Evolutionary conservation across 2,888 invertebrate species (phyloP), one percentile per base, ranked within the genome.

Genomic region (Oscheius sp.): DNA sequence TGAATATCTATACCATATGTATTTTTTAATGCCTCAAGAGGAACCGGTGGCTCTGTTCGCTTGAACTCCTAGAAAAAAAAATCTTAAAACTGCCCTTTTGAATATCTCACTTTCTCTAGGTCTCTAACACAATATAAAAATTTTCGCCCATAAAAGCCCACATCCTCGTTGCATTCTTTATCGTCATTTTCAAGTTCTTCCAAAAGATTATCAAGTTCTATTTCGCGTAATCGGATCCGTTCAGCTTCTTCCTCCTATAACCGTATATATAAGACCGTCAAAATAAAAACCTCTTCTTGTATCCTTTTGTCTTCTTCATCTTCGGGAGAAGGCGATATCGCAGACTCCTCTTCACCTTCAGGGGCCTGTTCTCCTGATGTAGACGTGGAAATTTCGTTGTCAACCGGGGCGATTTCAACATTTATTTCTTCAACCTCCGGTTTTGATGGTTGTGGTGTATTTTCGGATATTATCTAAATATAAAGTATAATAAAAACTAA

Each of bases 101-200:
- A 29, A 21, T 2, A 52, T 16, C 61, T 52, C 12, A 74, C 78
- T 69, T 75, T 80, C 66, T 82, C 82, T 21, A 78, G 55, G 9
- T 77, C 77, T 3, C 82, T 70, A n/a, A 84, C 72, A 12, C 73
- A 74, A 29, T 78, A 75, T 71, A 84, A 75, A 72, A 81, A 84
- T 1, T 69, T 66, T n/a, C 83, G 55, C 12, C 71, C 72, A 71
- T 78, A 83, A 9, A 53, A 41, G 41, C 71, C 59, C 7, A 23
- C 66, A n/a, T 43, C 21, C 0, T 66, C 23, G 18, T 78, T 58
- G n/a, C 69, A 77, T 29, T 79, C 77, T 3, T 63, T 69, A 0
- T 16, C 35, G 9, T 29, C 18, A 23, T 58, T n/a, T 16, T 70
- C 21, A 12, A 69, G 35, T 21, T 45, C 18, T 1, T 21, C 56